Evolutionary conservation across 2,888 invertebrate species (phyloP).

Genomic region (Tetragonisca angustula): DNA sequence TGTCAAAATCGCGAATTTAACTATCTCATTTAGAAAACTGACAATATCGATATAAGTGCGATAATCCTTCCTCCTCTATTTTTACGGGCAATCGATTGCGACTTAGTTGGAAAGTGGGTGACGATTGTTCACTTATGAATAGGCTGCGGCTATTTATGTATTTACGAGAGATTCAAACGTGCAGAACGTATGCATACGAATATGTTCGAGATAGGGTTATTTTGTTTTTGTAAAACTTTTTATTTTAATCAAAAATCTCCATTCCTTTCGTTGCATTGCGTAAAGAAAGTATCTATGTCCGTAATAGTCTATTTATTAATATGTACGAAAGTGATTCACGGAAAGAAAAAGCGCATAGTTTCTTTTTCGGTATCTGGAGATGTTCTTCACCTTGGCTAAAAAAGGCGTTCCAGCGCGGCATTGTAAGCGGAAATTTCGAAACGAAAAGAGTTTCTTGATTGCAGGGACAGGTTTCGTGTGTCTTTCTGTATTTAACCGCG

Average conservation of each 20-base stretch:
- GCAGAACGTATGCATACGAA: not conserved
- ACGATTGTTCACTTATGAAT: conserved; percentile 9
- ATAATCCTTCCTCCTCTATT: not conserved
- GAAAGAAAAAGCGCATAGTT: not conserved
- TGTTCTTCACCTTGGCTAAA: conserved; percentile 35
- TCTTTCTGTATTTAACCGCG: conserved; percentile 27
- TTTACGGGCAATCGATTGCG: conserved; percentile 36
- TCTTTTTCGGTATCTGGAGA: conserved; percentile 3
- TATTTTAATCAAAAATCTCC: not conserved
- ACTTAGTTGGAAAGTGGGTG: conserved; percentile 33
- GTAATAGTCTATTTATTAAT: not conserved
- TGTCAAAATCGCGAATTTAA: conserved; percentile 13
- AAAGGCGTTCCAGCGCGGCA: conserved; percentile 27
- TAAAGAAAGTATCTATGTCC: not conserved
- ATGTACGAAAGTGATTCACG: conserved; percentile 6
- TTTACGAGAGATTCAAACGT: not conserved
- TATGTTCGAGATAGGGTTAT: too few species aligned
- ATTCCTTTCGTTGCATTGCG: not conserved
- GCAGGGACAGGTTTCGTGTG: conserved; percentile 50
- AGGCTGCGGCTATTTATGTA: not conserved
- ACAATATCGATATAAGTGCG: not conserved
- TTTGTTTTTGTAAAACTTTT: too few species aligned
- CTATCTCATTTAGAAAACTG: not conserved
- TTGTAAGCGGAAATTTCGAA: conserved; percentile 57
- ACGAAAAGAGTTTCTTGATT: conserved; percentile 41